Conservation (phyloP, 2,113 vertebrate species). For the Cyanoramphus novaezelandiae region DNA sequence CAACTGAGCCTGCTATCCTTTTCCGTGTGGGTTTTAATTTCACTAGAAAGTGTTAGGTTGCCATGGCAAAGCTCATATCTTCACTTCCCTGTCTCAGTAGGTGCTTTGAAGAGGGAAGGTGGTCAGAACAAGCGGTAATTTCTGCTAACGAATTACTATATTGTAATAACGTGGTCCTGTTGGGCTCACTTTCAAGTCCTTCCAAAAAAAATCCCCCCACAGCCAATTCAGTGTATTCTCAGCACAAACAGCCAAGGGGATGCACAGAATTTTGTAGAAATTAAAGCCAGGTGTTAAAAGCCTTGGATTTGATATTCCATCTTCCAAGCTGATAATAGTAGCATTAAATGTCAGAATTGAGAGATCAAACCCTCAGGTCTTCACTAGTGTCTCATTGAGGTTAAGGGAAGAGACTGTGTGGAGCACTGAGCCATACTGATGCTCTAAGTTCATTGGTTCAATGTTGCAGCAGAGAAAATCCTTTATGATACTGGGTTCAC, state of each 20-base stretch:
- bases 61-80: slow-evolving; percentile 49
- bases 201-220: neutral
- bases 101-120: slow-evolving; percentile 25
- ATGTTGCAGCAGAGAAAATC: neutral
- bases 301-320: neutral
- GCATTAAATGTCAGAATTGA: neutral
- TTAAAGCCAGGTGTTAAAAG: neutral
- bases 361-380: neutral
- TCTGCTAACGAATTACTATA: slow-evolving; percentile 13
- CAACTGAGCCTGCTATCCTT: neutral
- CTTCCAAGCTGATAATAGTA: neutral
- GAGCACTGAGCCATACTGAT: neutral
- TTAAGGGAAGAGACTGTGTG: neutral
- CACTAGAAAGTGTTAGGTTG: slow-evolving; percentile 41
- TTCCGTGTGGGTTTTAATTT: slow-evolving; percentile 52
- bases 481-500: neutral
- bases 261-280: neutral
- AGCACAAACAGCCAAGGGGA: neutral
- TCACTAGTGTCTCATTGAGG: neutral
- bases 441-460: neutral
- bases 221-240: neutral
- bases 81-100: neutral
- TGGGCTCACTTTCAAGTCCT: neutral
- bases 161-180: neutral
- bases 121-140: slow-evolving; percentile 37